Conservation (phyloP, 2,113 vertebrate species). For the Esox niger region DNA sequence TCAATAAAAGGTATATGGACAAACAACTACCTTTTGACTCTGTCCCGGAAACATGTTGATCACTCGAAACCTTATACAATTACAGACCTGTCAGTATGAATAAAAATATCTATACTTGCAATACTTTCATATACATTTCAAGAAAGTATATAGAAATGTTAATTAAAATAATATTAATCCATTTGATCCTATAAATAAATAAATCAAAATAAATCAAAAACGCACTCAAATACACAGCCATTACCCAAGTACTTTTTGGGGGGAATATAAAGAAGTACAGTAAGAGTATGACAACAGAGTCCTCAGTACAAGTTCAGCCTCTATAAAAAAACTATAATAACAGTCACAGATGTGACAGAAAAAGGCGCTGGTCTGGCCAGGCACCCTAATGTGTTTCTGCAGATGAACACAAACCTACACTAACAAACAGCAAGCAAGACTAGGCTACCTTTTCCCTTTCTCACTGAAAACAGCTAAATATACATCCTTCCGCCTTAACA, state of each 20-base stretch:
- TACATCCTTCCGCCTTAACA: neutral
- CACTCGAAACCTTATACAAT: too few relatives aligned
- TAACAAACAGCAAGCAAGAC: constrained; percentile 26
- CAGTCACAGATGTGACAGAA: constrained; percentile 49
- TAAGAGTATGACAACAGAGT: neutral
- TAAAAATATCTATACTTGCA: too few relatives aligned
- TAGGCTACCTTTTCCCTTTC: constrained; percentile 24
- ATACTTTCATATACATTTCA: too few relatives aligned
- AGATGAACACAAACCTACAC: constrained; percentile 56
- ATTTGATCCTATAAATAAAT: too few relatives aligned
- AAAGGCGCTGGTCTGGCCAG: constrained; percentile 32
- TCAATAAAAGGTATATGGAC: constrained; percentile 14
- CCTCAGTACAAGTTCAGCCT: constrained; percentile 5
- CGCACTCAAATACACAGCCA: too few relatives aligned
- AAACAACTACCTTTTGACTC: constrained; percentile 17
- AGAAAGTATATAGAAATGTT: too few relatives aligned
- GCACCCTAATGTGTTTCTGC: constrained; percentile 65
- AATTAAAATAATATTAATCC: too few relatives aligned
- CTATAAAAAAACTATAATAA: constrained; percentile 61
- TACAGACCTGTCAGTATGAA: too few relatives aligned
- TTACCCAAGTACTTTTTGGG: too few relatives aligned
- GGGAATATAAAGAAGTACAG: constrained; percentile 14
- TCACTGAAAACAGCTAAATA: neutral
- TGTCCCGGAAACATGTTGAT: constrained; percentile 5
- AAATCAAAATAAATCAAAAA: too few relatives aligned